phyloP scores from a whole-genome alignment of 2,888 invertebrate species.

The Xylota segnis region DNA sequence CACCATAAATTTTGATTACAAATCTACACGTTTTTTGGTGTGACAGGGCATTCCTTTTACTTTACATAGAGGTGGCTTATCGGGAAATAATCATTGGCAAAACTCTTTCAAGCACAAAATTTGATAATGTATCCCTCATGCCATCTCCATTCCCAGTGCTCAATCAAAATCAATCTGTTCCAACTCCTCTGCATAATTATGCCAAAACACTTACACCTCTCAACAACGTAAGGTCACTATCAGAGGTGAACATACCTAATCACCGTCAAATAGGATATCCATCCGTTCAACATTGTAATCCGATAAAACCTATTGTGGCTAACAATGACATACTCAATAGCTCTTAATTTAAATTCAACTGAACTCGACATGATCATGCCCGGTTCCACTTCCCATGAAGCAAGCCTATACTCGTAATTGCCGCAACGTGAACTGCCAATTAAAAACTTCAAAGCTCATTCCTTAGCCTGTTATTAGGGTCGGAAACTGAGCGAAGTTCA shows the following conservation, averaged over 20 bases:
- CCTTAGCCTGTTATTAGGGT: constrained; percentile 50
- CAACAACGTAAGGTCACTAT: constrained; percentile 27
- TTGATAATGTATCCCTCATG: too few relatives aligned
- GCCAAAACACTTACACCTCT: not conserved
- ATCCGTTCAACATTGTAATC: constrained; percentile 41
- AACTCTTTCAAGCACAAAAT: too few relatives aligned
- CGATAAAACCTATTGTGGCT: constrained; percentile 43
- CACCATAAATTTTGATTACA: too few relatives aligned
- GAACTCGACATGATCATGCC: constrained; percentile 38
- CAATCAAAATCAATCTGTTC: too few relatives aligned
- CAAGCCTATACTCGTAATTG: constrained; percentile 63
- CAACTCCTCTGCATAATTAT: not conserved
- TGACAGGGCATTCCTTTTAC: too few relatives aligned
- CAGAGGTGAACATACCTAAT: constrained; percentile 57
- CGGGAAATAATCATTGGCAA: too few relatives aligned
- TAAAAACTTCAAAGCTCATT: constrained; percentile 61
- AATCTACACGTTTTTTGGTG: too few relatives aligned
- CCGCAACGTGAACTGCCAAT: constrained; percentile 68
- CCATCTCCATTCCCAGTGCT: too few relatives aligned
- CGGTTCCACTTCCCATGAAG: constrained; percentile 51
- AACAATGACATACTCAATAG: constrained; percentile 59
- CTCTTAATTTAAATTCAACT: constrained; percentile 59
- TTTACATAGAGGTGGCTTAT: too few relatives aligned
- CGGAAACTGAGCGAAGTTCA: constrained; percentile 49
- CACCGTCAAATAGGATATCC: constrained; percentile 38